These are phyloP conservation scores for Pseudochaenichthys georgianus DNA, from an alignment of 2,797 vertebrate genomes.

Conservation along the genomic window DNA sequence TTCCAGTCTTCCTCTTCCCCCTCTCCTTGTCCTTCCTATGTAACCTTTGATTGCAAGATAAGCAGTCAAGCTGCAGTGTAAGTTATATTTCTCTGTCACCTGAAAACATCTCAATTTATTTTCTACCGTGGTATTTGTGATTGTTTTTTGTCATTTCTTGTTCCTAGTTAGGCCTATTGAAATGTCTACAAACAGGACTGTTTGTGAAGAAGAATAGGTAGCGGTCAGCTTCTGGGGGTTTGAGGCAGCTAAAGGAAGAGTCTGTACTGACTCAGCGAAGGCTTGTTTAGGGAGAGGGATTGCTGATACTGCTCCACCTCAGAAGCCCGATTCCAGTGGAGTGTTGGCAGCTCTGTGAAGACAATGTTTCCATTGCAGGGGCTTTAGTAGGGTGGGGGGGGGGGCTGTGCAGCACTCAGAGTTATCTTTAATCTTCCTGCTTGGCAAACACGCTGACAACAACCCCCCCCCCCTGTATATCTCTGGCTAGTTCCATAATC, in stretches of 20 bases:
- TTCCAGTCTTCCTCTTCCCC: slow-evolving; percentile 6
- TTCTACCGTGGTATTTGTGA: not conserved
- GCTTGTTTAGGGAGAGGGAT: slow-evolving; percentile 1
- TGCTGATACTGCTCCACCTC: not conserved
- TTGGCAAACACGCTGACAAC: slow-evolving; percentile 2
- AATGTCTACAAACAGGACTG: not conserved
- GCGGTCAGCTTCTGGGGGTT: not conserved
- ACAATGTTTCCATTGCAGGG: slow-evolving; percentile 9
- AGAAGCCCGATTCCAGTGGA: not conserved
- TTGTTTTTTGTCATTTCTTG: not conserved
- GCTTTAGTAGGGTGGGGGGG: not conserved
- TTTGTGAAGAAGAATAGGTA: too few relatives aligned
- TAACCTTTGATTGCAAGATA: not conserved
- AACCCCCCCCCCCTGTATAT: slow-evolving; percentile 14
- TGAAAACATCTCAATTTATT: slow-evolving; percentile 6
- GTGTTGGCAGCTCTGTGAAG: not conserved
- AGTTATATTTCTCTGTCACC: slow-evolving; percentile 13
- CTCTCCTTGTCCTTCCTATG: not conserved
- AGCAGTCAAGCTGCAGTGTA: not conserved
- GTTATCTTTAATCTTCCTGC: slow-evolving; percentile 14
- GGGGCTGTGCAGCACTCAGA: not conserved
- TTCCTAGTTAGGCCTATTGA: not conserved
- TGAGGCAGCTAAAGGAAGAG: slow-evolving; percentile 4
- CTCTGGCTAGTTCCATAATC: slow-evolving; percentile 22
- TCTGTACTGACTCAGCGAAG: not conserved